Evolutionary conservation across 2,113 vertebrate species (phyloP).

Genomic region (Macrotus californicus): DNA sequence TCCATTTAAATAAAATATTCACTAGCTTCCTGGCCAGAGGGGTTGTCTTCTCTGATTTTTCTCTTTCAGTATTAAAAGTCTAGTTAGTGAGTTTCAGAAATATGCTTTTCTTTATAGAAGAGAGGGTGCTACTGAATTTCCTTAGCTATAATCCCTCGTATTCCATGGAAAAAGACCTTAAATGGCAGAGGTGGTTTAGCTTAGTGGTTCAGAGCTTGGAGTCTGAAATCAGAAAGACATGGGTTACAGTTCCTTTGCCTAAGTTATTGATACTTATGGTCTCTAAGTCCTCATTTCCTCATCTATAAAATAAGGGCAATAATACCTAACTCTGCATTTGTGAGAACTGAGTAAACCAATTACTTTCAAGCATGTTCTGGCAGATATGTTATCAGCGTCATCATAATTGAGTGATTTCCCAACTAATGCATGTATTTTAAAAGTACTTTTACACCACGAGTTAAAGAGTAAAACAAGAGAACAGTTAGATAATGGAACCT

Average conservation of each 20-base stretch:
- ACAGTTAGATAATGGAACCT: not conserved
- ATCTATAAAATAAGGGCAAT: not conserved
- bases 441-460: not conserved
- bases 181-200: not conserved
- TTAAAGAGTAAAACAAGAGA: not conserved
- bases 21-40: not conserved
- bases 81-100: not conserved
- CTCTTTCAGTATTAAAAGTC: not conserved
- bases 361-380: not conserved
- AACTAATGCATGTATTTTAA: not conserved
- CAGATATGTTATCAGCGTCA: not conserved
- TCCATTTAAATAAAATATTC: not conserved
- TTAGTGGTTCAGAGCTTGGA: not conserved
- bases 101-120: not conserved
- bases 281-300: not conserved
- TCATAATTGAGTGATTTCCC: not conserved
- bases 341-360: constrained; percentile 8
- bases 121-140: not conserved
- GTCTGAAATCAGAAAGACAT: not conserved
- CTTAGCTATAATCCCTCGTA: not conserved
- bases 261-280: not conserved
- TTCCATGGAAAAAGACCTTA: not conserved
- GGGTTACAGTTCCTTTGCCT: not conserved
- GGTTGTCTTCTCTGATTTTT: not conserved
- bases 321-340: not conserved